Percentiles rank a stretch among this genome's conserved stretches.
These are phyloP conservation scores for Tenodera sinensis DNA, from an alignment of 2,888 invertebrate species.

Conservation along the genomic window DNA sequence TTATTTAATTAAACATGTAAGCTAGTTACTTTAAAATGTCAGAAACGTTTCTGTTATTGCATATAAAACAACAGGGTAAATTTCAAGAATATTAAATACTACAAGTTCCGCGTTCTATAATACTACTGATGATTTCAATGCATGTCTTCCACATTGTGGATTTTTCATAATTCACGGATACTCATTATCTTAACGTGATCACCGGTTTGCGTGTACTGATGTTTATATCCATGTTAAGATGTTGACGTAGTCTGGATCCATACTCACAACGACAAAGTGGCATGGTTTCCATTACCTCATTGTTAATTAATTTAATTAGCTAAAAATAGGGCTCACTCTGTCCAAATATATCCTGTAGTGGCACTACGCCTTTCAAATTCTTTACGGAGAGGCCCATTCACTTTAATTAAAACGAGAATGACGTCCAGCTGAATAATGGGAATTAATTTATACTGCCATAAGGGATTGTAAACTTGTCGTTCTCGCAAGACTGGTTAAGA, in stretches of 20 bases:
- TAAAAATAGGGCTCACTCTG: not conserved
- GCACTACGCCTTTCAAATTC: not conserved
- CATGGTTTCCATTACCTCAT: not conserved
- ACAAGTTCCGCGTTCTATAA: no score
- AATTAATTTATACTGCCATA: not conserved
- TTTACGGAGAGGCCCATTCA: not conserved
- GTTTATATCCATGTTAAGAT: not conserved
- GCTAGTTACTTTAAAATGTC: no score
- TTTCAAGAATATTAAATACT: no score
- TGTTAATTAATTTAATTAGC: not conserved
- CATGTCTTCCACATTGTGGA: no score
- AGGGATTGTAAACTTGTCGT: not conserved
- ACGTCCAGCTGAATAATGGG: not conserved
- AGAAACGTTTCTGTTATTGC: no score
- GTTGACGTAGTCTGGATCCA: not conserved
- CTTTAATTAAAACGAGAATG: not conserved
- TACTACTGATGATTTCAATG: no score
- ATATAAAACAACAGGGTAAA: no score
- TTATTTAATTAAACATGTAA: no score
- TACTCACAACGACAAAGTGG: not conserved
- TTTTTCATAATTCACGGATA: no score
- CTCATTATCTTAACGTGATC: not conserved
- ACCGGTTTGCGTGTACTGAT: not conserved
- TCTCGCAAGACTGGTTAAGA: not conserved
- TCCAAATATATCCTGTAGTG: not conserved